Percentiles rank a stretch among this genome's conserved stretches.
These are phyloP conservation scores for Mythimna ferrago DNA, from an alignment of 2,888 invertebrate genomes.

Conservation along the genomic window DNA sequence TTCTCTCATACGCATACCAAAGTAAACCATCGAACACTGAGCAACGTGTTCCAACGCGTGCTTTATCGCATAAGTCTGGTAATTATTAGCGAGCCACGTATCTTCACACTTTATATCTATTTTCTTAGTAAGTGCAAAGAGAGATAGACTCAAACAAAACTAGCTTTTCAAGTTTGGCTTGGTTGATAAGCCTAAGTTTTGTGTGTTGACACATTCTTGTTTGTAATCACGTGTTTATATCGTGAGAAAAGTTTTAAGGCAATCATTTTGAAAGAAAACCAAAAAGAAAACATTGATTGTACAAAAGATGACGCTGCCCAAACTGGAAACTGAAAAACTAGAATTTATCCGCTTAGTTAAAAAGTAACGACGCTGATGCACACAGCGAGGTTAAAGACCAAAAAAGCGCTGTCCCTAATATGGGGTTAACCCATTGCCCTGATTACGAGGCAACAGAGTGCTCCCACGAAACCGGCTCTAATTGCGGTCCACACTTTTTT, in stretches of 20 bases:
- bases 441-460: too few species aligned
- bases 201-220: neutral
- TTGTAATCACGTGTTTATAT: neutral
- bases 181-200: neutral
- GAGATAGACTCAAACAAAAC: neutral
- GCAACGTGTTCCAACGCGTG: conserved; percentile 53
- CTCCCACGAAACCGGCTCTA: too few species aligned
- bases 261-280: too few species aligned
- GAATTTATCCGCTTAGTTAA: too few species aligned
- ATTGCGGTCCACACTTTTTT: too few species aligned
- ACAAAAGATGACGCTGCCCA: too few species aligned
- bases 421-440: too few species aligned
- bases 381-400: too few species aligned
- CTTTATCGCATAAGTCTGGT: conserved; percentile 54
- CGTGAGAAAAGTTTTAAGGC: neutral
- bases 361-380: too few species aligned
- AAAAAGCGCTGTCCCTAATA: too few species aligned
- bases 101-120: conserved; percentile 9
- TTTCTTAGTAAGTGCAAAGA: conserved; percentile 10
- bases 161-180: neutral
- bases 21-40: conserved; percentile 45
- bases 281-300: too few species aligned
- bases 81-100: conserved; percentile 42
- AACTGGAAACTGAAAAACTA: too few species aligned
- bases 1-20: conserved; percentile 19